Percentiles rank a stretch among this genome's conserved stretches.
phyloP scores from a whole-genome alignment of 1,140 invertebrate species.

The Camponotus floridanus region DNA sequence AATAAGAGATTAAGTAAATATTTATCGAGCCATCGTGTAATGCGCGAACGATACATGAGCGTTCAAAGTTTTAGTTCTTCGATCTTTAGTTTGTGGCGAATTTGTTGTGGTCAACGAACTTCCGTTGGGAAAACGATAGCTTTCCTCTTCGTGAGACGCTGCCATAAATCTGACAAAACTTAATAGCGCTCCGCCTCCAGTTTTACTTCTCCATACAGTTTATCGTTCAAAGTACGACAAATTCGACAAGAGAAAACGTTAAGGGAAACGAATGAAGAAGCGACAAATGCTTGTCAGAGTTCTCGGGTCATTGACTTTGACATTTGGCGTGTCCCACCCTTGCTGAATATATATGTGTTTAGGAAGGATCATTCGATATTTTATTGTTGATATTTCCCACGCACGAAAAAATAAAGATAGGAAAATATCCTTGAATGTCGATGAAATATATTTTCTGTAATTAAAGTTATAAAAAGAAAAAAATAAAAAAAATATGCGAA shows the following conservation, averaged over 20 bases:
- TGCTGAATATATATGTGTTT: not conserved
- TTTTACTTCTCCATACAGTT: slow-evolving; percentile 37
- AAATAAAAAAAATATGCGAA: not conserved
- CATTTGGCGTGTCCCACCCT: not conserved
- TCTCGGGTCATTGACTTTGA: slow-evolving; percentile 33
- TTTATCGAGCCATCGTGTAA: not conserved
- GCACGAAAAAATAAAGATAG: not conserved
- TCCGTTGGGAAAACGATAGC: not conserved
- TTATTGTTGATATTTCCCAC: too few relatives aligned
- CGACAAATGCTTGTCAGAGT: slow-evolving; percentile 5
- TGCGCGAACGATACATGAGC: not conserved
- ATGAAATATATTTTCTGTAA: not conserved
- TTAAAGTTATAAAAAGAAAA: slow-evolving; percentile 16
- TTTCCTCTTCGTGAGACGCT: slow-evolving; percentile 13
- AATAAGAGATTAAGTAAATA: too few relatives aligned
- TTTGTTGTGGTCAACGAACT: not conserved
- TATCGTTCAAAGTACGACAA: not conserved
- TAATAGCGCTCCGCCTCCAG: slow-evolving; percentile 52
- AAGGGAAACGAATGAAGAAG: not conserved
- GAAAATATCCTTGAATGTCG: not conserved
- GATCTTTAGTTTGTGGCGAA: not conserved
- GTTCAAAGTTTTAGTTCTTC: not conserved
- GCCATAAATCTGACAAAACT: slow-evolving; percentile 55
- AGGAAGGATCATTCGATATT: not conserved
- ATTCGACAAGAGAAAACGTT: slow-evolving; percentile 37